Base-by-base conservation (phyloP, 2,113 vertebrate genomes). In the Donacobius atricapilla region DNA sequence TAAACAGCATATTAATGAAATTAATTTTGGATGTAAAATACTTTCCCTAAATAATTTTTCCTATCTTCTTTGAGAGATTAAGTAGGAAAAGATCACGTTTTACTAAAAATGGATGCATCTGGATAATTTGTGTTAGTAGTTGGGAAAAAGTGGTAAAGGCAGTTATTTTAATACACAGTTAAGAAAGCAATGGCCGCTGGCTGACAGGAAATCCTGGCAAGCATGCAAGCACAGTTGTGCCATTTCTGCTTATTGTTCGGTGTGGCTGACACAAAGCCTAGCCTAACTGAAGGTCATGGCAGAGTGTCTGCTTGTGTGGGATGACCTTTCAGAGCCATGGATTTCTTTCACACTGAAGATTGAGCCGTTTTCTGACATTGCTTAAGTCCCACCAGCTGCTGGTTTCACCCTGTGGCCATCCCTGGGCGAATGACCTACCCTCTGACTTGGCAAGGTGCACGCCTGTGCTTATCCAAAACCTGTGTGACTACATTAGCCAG, bases 281-380 rank as follows among this genome's bases (percentile, higher is more conserved):
- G 18, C 47, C 33, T 6, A 20, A 18, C 44, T 21, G 69, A 33
- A 78, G 53, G 90, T 85, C 80, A 33, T 2, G 0, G 4, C 33
- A 1, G 35, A 51, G 31, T 13, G 44, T 69, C 73, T 3, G 0
- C 37, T 39, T 44, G 18, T 21, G 60, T n/a, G 14, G 68, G 45
- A 39, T 21, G 72, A 88, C 71, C 88, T 83, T 69, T 80, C 9
- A 16, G 35, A 3, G 23, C 10, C 1, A 19, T 19, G 11, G 33
- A 35, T 82, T 83, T 68, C 21, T 76, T 53, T 51, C 37, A 5
- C 2, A 2, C 7, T 9, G 24, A 64, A 37, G 61, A 69, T 3
- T 37, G 63, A 45, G 30, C 61, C 1, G 0, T 58, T 72, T 57
- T 21, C 44, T 1, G 1, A 37, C 23, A 9, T 7, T 18, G 44